Evolutionary conservation across 2,113 vertebrate genomes (phyloP).

Genomic region (Azemiops feae): DNA sequence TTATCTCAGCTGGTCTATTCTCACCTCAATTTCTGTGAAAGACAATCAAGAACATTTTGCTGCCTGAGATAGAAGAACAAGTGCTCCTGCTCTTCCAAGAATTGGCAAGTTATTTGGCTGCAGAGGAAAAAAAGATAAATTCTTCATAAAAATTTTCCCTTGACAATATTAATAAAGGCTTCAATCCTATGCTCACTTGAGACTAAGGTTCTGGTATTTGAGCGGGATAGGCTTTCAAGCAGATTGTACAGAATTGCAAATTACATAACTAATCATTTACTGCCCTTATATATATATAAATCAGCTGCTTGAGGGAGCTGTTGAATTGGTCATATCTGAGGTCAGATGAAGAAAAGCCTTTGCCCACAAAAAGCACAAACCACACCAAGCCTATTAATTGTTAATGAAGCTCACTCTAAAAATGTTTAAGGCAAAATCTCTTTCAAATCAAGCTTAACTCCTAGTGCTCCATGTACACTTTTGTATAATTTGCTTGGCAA

Average conservation of each 20-base stretch:
- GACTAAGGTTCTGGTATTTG: background rate
- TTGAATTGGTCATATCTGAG: background rate
- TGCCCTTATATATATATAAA: background rate
- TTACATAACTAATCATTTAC: background rate
- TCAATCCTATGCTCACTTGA: background rate
- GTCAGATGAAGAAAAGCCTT: background rate
- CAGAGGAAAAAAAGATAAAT: background rate
- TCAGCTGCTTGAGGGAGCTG: background rate
- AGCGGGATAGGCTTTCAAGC: background rate
- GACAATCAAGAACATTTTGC: background rate
- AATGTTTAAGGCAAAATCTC: background rate
- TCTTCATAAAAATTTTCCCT: background rate
- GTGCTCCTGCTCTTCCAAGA: background rate
- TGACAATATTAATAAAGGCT: background rate
- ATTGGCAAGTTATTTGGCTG: background rate
- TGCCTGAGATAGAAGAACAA: background rate
- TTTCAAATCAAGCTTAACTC: background rate
- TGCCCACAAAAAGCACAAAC: background rate
- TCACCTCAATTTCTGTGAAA: background rate
- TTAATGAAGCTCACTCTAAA: background rate
- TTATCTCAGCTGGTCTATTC: background rate
- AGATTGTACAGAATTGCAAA: background rate
- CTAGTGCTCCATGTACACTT: background rate
- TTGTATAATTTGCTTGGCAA: background rate
- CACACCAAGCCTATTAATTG: background rate